These are phyloP conservation scores for Lasaia peninsularis DNA, from an alignment of 1,140 invertebrate genomes.

Conservation along the genomic window DNA sequence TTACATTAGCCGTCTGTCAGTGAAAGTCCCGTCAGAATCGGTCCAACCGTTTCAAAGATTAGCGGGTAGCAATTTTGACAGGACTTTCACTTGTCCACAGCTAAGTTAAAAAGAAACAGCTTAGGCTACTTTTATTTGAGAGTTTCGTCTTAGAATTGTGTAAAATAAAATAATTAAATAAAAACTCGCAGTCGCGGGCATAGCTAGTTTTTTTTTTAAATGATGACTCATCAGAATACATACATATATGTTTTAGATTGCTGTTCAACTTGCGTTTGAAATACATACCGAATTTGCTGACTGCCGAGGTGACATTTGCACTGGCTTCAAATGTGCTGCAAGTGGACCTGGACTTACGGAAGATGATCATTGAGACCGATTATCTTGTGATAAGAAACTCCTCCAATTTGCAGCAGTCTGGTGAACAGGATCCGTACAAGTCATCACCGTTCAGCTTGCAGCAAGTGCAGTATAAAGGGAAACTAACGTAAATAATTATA, in stretches of 20 bases:
- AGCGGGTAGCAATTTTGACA: too few relatives aligned
- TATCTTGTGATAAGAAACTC: conserved; percentile 32
- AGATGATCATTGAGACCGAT: conserved; percentile 39
- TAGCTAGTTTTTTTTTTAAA: too few relatives aligned
- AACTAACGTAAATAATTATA: conserved; percentile 38
- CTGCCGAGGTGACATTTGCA: conserved; percentile 37
- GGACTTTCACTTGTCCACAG: too few relatives aligned
- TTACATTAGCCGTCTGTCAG: too few relatives aligned
- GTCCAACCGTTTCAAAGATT: too few relatives aligned
- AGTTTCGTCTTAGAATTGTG: too few relatives aligned
- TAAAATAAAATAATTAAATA: too few relatives aligned
- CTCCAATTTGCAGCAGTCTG: not conserved
- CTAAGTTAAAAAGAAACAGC: too few relatives aligned
- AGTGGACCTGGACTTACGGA: conserved; percentile 33
- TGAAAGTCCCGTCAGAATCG: too few relatives aligned
- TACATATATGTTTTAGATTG: conserved; percentile 38
- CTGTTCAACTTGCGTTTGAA: conserved; percentile 35
- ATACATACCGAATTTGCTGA: conserved; percentile 31
- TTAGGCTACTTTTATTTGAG: too few relatives aligned
- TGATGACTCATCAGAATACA: too few relatives aligned
- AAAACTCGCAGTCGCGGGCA: too few relatives aligned
- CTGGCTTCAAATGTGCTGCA: conserved; percentile 38
- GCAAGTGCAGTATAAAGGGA: conserved; percentile 37
- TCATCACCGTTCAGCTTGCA: conserved; percentile 46
- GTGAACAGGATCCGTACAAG: conserved; percentile 25